phyloP scores from a whole-genome alignment of 1,140 invertebrate species.

The Drosophila rhopaloa region DNA sequence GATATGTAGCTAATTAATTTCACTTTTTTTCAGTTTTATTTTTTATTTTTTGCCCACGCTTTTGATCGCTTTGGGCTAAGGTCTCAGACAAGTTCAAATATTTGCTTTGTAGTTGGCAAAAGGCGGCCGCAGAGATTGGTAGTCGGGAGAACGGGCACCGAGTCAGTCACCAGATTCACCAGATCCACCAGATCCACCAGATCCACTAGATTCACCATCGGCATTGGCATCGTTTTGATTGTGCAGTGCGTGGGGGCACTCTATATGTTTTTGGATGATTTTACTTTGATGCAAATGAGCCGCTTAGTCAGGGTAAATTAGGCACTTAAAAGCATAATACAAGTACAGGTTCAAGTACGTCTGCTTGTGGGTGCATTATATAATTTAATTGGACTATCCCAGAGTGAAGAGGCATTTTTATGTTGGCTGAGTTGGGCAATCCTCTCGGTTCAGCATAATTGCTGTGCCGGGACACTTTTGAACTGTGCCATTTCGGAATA shows the following conservation, averaged over 20 bases:
- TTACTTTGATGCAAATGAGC: constrained; percentile 75
- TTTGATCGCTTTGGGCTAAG: constrained; percentile 68
- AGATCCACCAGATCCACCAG: constrained; percentile 9
- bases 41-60: constrained; percentile 36
- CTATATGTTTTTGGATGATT: constrained; percentile 36
- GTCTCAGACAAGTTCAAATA: constrained; percentile 75
- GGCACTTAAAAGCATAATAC: constrained; percentile 38
- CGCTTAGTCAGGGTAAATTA: constrained; percentile 75
- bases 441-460: neutral
- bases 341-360: constrained; percentile 43
- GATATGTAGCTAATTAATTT: constrained; percentile 77
- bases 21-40: constrained; percentile 51
- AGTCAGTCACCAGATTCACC: too few relatives aligned
- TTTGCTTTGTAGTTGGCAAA: constrained; percentile 77
- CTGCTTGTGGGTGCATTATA: constrained; percentile 23
- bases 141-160: constrained; percentile 13
- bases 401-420: constrained; percentile 19
- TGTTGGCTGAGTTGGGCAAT: constrained; percentile 14
- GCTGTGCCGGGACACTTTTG: neutral
- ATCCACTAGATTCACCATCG: constrained; percentile 28
- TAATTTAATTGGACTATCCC: constrained; percentile 34
- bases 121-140: constrained; percentile 42
- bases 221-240: constrained; percentile 57
- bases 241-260: constrained; percentile 50
- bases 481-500: too few relatives aligned